Evolutionary conservation across 1,140 invertebrate species (phyloP).

Genomic region (Brachionus koreanus): DNA sequence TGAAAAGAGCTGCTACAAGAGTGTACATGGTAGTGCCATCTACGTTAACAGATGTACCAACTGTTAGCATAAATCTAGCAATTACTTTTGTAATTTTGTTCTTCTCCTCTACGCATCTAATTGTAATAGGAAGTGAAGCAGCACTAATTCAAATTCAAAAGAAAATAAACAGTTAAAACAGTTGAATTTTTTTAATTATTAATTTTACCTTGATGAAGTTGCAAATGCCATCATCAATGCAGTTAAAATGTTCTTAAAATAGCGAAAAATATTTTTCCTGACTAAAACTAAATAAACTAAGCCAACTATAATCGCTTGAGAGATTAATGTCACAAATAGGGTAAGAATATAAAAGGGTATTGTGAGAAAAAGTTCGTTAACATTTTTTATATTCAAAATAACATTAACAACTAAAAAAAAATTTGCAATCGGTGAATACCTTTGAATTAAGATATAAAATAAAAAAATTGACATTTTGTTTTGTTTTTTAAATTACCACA

Average conservation of each 20-base stretch:
- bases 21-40: conserved; percentile 62
- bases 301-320: conserved; percentile 62
- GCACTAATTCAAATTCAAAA: conserved; percentile 64
- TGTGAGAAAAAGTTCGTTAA: conserved; percentile 73
- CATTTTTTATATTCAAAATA: conserved; percentile 78
- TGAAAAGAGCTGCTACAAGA: conserved; percentile 67
- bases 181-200: too few species aligned
- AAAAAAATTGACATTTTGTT: not conserved
- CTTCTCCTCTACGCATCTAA: conserved; percentile 86
- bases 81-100: conserved; percentile 80
- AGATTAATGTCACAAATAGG: conserved; percentile 80
- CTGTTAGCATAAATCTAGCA: conserved; percentile 88
- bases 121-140: conserved; percentile 87
- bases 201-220: conserved; percentile 51
- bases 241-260: conserved; percentile 64
- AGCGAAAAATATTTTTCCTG: conserved; percentile 63
- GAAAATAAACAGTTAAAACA: too few species aligned
- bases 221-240: conserved; percentile 65
- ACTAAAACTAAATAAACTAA: conserved; percentile 63
- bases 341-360: conserved; percentile 77
- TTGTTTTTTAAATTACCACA: conserved; percentile 25
- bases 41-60: conserved; percentile 68
- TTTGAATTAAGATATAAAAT: conserved; percentile 53
- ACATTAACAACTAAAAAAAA: conserved; percentile 83
- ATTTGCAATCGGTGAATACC: conserved; percentile 85